A percentile compares a stretch with the other conserved stretches of the same genome.
Evolutionary conservation across 2,797 vertebrate species (phyloP).

Genomic region (Fundulus diaphanus): DNA sequence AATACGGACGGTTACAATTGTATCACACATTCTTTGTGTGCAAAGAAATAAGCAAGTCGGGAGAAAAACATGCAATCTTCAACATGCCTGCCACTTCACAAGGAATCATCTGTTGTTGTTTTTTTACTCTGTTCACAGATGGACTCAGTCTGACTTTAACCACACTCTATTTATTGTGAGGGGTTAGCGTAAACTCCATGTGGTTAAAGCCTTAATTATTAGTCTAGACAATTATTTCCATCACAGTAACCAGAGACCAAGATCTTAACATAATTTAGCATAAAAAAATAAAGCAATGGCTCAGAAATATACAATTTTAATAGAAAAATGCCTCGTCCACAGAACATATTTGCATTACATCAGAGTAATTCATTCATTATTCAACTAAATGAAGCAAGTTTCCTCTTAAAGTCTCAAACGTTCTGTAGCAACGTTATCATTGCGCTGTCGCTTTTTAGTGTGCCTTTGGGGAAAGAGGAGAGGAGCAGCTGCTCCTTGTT

Average conservation of each 20-base stretch:
- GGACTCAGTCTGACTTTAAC: neutral
- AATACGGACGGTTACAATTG: neutral
- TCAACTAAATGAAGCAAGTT: too few species aligned
- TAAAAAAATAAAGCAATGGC: too few species aligned
- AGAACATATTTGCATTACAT: too few species aligned
- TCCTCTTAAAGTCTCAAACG: neutral
- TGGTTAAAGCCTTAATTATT: too few species aligned
- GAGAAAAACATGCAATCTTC: too few species aligned
- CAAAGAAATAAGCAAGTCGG: neutral
- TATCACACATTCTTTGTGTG: neutral
- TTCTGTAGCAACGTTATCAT: neutral
- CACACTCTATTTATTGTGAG: neutral
- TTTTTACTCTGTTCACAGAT: neutral
- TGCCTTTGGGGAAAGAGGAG: neutral
- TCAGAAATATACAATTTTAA: too few species aligned
- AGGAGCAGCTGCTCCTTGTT: neutral
- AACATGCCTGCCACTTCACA: neutral
- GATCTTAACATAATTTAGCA: too few species aligned
- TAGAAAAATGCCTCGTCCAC: too few species aligned
- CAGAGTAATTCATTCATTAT: too few species aligned
- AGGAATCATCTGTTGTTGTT: neutral
- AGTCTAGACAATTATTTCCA: too few species aligned
- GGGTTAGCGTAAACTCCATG: too few species aligned
- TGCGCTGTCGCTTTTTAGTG: neutral
- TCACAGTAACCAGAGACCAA: too few species aligned